phyloP scores from a whole-genome alignment of 2,113 vertebrate genomes.

The Oryzias woworae region DNA sequence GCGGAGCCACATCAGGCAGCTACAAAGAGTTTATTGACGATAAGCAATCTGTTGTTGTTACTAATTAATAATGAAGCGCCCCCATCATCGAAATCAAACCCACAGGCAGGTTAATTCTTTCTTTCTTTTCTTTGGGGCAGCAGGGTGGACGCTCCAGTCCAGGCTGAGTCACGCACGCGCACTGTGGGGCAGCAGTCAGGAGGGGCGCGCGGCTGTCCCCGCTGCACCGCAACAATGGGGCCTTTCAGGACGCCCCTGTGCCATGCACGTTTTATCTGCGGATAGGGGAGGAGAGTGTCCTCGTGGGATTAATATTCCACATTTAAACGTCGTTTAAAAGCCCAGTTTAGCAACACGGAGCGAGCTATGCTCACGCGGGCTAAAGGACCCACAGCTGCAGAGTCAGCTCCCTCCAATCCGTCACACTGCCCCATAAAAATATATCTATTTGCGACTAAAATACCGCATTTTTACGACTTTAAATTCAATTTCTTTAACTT shows the following conservation, averaged over 20 bases:
- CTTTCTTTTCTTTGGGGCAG: neutral
- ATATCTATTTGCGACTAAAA: neutral
- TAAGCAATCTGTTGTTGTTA: conserved; percentile 21
- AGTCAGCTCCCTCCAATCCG: conserved; percentile 32
- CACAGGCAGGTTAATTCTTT: neutral
- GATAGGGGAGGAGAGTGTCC: conserved; percentile 23
- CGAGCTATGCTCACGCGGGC: neutral
- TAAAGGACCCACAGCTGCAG: conserved; percentile 36
- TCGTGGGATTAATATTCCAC: conserved; percentile 37
- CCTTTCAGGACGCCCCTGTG: conserved; percentile 60
- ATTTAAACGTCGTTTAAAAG: too few species aligned
- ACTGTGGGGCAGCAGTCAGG: conserved; percentile 28
- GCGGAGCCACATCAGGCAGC: too few species aligned
- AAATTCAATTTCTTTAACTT: too few species aligned
- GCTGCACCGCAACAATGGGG: conserved; percentile 66
- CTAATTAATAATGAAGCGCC: conserved; percentile 60
- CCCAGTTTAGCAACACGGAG: too few species aligned
- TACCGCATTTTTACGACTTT: neutral
- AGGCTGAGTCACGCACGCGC: conserved; percentile 32
- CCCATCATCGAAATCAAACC: conserved; percentile 38
- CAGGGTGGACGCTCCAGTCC: neutral
- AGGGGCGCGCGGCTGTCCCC: conserved; percentile 44
- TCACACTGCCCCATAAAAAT: neutral
- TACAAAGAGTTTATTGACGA: too few species aligned
- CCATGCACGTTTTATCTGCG: conserved; percentile 33